These are phyloP conservation scores for Electrophaes corylata DNA, from an alignment of 2,888 invertebrate genomes.

Conservation along the genomic window DNA sequence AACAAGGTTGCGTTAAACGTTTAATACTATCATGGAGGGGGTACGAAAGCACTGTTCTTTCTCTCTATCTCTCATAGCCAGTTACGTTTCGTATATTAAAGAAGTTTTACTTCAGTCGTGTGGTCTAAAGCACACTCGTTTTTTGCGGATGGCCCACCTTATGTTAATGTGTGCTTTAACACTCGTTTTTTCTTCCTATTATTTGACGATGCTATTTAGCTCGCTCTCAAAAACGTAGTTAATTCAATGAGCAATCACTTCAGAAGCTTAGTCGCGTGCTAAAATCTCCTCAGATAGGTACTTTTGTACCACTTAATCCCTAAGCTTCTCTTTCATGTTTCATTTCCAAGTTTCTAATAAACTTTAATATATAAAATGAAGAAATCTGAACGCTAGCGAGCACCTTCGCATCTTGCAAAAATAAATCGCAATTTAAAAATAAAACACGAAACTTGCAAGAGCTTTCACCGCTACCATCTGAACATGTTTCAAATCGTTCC, in stretches of 20 bases:
- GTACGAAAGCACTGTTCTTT: no score
- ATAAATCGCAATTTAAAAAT: slow-evolving; percentile 77
- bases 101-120: no score
- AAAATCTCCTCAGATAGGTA: slow-evolving; percentile 14
- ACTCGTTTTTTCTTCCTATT: no score
- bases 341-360: slow-evolving; percentile 49
- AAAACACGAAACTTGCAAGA: slow-evolving; percentile 74
- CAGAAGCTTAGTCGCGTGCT: slow-evolving; percentile 5
- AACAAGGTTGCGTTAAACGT: no score
- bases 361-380: slow-evolving; percentile 50
- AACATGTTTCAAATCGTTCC: slow-evolving; percentile 75
- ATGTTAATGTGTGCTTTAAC: no score
- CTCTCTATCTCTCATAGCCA: no score
- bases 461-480: slow-evolving; percentile 74
- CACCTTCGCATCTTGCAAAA: slow-evolving; percentile 53
- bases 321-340: slow-evolving; percentile 41
- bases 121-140: no score
- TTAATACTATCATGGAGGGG: no score
- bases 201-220: not conserved
- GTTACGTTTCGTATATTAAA: no score
- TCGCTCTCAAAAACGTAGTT: not conserved
- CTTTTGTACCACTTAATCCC: slow-evolving; percentile 23
- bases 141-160: no score
- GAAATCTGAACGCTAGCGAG: slow-evolving; percentile 46
- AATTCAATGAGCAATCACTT: slow-evolving; percentile 1